phyloP scores from a whole-genome alignment of 2,797 vertebrate species.

The Chiloscyllium punctatum region DNA sequence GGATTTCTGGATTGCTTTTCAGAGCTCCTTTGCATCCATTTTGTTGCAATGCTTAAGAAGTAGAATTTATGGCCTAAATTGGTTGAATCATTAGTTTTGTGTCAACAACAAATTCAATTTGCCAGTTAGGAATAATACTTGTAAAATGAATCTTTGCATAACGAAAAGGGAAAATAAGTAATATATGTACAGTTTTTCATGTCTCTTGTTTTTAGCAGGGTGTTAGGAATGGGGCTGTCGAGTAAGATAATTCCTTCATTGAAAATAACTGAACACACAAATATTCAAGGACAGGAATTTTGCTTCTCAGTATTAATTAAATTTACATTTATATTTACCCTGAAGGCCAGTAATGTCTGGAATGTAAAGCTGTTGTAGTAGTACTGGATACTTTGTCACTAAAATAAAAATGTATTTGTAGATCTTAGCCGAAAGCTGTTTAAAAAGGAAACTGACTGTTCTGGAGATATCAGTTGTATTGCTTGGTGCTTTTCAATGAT shows the following conservation, averaged over 20 bases:
- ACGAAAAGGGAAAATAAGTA: not conserved
- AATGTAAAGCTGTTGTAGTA: not conserved
- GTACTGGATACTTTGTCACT: not conserved
- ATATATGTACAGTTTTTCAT: not conserved
- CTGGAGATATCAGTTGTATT: too few species aligned
- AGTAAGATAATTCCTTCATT: not conserved
- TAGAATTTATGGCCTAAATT: not conserved
- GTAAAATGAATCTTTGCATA: not conserved
- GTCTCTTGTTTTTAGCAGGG: not conserved
- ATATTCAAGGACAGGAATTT: not conserved
- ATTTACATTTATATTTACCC: too few species aligned
- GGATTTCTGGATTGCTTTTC: not conserved
- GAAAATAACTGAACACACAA: not conserved
- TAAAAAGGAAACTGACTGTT: too few species aligned
- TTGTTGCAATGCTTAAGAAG: not conserved
- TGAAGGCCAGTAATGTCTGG: not conserved
- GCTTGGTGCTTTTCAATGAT: too few species aligned
- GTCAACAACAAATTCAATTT: not conserved
- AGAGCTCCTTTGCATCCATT: not conserved
- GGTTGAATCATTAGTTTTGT: not conserved
- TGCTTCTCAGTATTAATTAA: not conserved
- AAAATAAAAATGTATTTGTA: not conserved
- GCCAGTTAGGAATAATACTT: not conserved
- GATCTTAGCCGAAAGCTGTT: too few species aligned
- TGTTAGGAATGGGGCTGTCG: too few species aligned